Evolutionary conservation across 2,888 invertebrate species (phyloP), one percentile per base, ranked within the genome.

Genomic region (Syrphus vitripennis): DNA sequence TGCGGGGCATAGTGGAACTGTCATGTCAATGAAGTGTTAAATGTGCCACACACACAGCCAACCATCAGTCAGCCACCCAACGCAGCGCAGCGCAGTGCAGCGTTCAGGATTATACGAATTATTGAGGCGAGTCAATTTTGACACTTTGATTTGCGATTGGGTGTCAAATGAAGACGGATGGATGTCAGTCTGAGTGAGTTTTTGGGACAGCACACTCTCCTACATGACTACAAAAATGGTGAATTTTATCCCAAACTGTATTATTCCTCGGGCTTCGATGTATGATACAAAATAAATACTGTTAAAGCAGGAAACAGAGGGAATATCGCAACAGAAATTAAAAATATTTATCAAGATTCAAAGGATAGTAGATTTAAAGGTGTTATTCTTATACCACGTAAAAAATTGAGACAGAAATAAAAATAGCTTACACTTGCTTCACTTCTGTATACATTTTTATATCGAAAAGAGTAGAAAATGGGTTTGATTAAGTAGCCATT

Each of bases 21-120:
- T 86, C 81, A 82, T 86, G 86, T 77, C 82, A 78, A 74, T 74
- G 77, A 82, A 82, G 86, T 86, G 86, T 86, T 86, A 86, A 86
- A 86, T 70, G 86, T 55, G 74, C 86, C 86, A 77, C 86, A 86
- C 86, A 82, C 74, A 69, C 59, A 40, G 75, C 6, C 34, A 31
- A 19, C 6, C 21, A n/a, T n/a, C n/a, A 34, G 14, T 6, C 34
- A 19, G 19, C 50, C 45, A 45, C 7, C 24, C 50, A 34, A 10
- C 34, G 7, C 34, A 9, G 12, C n/a, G 10, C 34, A 50, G 24
- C 14, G 37, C 37, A 14, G 9, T n/a, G 5, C 34, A 40, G n/a
- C 14, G 24, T 50, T 4, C 50, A 37, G 31, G 34, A 9, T 3
- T 61, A 48, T 61, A 67, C 42, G 67, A 76, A 71, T 72, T 76